Percentiles rank a stretch among this genome's conserved stretches.
phyloP scores from a whole-genome alignment of 2,797 vertebrate genomes.

The Cynodonichthys magdalenae region DNA sequence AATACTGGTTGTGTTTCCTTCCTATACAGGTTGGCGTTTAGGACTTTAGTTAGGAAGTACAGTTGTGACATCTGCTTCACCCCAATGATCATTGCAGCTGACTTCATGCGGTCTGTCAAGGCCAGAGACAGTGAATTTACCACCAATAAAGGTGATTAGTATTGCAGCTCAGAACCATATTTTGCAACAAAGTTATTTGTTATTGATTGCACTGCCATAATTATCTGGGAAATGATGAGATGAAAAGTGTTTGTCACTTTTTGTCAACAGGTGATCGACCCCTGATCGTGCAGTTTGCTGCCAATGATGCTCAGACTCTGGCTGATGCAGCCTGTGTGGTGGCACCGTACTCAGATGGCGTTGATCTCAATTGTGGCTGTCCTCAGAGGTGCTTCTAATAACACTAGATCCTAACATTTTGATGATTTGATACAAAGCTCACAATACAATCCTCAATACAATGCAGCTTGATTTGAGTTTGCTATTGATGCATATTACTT shows the following conservation, averaged over 20 bases:
- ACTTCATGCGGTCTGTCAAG: constrained; percentile 93
- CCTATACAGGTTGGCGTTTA: constrained; percentile 88
- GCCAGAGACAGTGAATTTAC: constrained; percentile 98
- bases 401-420: not conserved
- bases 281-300: constrained; percentile 95
- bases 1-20: not conserved
- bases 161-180: not conserved
- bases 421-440: too few relatives aligned
- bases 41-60: constrained; percentile 93
- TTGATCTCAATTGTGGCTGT: constrained; percentile 98
- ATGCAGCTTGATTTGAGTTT: too few relatives aligned
- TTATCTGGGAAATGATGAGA: not conserved
- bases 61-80: constrained; percentile 95
- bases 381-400: constrained; percentile 89
- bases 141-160: constrained; percentile 85
- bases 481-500: too few relatives aligned
- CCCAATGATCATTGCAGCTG: constrained; percentile 95
- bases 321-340: constrained; percentile 89
- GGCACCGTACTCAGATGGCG: constrained; percentile 91
- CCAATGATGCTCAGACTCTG: constrained; percentile 90
- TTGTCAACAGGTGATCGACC: constrained; percentile 87
- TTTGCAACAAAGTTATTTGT: too few relatives aligned
- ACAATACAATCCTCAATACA: too few relatives aligned
- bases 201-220: not conserved
- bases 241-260: not conserved